These are phyloP conservation scores for Pristionchus exspectatus DNA, from an alignment of 2,888 invertebrate genomes.

Conservation along the genomic window DNA sequence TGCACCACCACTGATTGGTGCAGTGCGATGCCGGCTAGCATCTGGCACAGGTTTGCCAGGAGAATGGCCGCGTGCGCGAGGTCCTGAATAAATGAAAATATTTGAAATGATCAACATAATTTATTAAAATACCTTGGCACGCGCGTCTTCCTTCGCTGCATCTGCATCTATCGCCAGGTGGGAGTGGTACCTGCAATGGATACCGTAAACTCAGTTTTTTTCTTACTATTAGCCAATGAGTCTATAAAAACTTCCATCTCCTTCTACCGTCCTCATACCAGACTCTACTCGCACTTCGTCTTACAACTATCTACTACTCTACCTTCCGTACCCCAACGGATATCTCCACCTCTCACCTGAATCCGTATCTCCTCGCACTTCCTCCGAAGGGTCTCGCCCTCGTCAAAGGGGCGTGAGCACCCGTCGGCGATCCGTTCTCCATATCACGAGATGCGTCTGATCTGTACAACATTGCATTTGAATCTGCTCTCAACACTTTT, in stretches of 20 bases:
- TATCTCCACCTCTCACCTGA: constrained; percentile 41
- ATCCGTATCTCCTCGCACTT: constrained; percentile 52
- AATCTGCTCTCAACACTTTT: too few relatives aligned
- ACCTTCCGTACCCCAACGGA: background rate
- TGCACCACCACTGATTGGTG: constrained; percentile 86
- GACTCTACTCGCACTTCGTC: background rate
- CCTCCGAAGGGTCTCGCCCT: constrained; percentile 53
- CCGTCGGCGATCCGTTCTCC: constrained; percentile 36
- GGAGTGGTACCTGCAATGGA: constrained; percentile 59
- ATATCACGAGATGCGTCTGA: constrained; percentile 47
- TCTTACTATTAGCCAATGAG: background rate
- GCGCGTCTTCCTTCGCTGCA: constrained; percentile 45
- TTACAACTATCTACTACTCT: background rate
- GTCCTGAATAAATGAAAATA: constrained; percentile 77
- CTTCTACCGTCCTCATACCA: background rate
- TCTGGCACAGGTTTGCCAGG: constrained; percentile 95
- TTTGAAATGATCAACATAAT: too few relatives aligned
- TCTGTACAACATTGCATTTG: background rate
- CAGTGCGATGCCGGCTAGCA: constrained; percentile 93
- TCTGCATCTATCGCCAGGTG: constrained; percentile 61
- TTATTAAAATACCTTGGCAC: background rate
- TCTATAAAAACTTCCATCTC: background rate
- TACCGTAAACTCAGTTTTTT: background rate
- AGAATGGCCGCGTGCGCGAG: constrained; percentile 89
- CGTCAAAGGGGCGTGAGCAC: constrained; percentile 12